Evolutionary conservation across 2,888 invertebrate species (phyloP).

Genomic region (Pasiphila rectangulata): DNA sequence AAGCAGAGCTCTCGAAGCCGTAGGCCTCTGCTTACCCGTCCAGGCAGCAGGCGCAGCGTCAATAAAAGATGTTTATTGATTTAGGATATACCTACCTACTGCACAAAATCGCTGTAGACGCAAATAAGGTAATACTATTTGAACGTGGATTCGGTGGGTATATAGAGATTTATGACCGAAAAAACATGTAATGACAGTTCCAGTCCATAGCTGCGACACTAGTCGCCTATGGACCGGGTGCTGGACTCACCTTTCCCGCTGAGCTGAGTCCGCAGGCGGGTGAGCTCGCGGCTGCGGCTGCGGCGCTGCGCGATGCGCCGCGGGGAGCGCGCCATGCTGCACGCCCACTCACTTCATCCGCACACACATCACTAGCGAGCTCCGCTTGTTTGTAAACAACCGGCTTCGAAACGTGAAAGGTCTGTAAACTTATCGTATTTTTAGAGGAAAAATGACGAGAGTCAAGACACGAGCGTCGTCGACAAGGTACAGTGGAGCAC

Average conservation of each 20-base stretch:
- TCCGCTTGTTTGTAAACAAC: conserved; percentile 35
- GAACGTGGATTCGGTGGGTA: too few relatives aligned
- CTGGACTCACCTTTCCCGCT: conserved; percentile 61
- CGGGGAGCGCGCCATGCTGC: conserved; percentile 68
- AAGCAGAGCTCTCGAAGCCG: too few relatives aligned
- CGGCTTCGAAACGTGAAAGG: conserved; percentile 7
- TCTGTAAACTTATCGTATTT: conserved; percentile 30
- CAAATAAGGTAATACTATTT: too few relatives aligned
- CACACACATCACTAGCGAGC: not conserved
- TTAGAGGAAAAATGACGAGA: conserved; percentile 23
- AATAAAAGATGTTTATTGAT: too few relatives aligned
- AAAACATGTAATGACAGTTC: too few relatives aligned
- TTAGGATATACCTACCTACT: too few relatives aligned
- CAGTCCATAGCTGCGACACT: too few relatives aligned
- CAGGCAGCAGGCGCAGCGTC: too few relatives aligned
- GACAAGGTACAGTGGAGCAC: conserved; percentile 61
- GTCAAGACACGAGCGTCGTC: conserved; percentile 55
- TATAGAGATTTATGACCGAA: too few relatives aligned
- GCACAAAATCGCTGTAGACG: too few relatives aligned
- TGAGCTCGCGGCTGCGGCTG: conserved; percentile 62
- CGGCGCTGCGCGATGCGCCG: conserved; percentile 62
- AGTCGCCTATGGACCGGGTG: not conserved
- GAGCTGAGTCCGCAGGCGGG: conserved; percentile 62
- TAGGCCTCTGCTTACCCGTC: too few relatives aligned
- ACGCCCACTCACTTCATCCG: conserved; percentile 5